phyloP scores from a whole-genome alignment of 2,797 vertebrate species.

The Cryptoprocta ferox region DNA sequence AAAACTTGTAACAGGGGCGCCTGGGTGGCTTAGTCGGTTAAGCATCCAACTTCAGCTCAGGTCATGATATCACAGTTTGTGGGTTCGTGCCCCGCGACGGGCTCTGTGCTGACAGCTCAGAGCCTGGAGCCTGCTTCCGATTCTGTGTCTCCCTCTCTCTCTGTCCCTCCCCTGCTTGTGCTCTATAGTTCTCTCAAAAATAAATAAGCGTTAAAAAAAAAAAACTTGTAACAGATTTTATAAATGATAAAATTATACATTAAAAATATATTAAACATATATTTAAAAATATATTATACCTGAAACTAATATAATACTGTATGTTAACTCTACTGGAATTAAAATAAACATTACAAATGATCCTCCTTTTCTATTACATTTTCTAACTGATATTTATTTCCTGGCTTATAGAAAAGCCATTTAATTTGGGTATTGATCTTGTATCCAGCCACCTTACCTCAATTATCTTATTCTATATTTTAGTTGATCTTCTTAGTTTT shows the following conservation, averaged over 20 bases:
- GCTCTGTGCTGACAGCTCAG: too few species aligned
- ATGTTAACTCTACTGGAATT: not conserved
- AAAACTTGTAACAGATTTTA: not conserved
- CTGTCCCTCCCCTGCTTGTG: too few species aligned
- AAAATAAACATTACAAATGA: not conserved
- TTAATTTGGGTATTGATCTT: not conserved
- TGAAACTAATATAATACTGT: not conserved
- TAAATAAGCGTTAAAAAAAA: too few species aligned
- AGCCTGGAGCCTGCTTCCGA: too few species aligned
- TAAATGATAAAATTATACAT: not conserved
- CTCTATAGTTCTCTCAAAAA: too few species aligned
- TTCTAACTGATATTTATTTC: slow-evolving; percentile 9
- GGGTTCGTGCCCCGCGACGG: too few species aligned
- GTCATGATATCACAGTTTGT: too few species aligned
- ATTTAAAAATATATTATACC: not conserved
- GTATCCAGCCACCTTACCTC: not conserved
- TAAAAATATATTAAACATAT: too few species aligned
- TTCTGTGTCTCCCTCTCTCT: too few species aligned
- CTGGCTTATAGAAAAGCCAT: slow-evolving; percentile 16
- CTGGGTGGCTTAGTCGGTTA: too few species aligned
- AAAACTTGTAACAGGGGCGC: not conserved
- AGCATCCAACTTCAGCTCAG: too few species aligned
- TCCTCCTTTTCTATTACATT: not conserved
- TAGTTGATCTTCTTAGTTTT: slow-evolving; percentile 25
- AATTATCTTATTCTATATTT: slow-evolving; percentile 15